Conservation (phyloP, 2,113 vertebrate genomes). For the Epinephelus lanceolatus region DNA sequence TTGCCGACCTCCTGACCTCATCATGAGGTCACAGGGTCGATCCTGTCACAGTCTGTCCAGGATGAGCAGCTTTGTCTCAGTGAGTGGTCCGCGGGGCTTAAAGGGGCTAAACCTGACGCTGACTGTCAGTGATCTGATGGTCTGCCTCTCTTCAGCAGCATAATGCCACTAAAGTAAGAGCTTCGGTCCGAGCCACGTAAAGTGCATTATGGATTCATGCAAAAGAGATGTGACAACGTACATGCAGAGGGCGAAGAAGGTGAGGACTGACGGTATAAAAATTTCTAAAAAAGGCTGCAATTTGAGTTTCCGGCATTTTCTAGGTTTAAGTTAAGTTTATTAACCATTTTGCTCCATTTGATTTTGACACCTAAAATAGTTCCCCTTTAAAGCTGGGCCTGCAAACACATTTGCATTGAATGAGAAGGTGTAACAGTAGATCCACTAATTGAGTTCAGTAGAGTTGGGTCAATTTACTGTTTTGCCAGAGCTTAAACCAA, state of each 20-base stretch:
- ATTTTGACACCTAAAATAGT: not conserved
- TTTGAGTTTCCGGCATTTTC: not conserved
- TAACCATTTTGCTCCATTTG: not conserved
- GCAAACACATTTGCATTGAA: not conserved
- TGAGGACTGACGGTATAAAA: too few species aligned
- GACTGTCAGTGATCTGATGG: constrained; percentile 30
- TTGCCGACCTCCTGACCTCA: constrained; percentile 3
- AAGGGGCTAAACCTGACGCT: constrained; percentile 6
- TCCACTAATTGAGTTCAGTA: not conserved
- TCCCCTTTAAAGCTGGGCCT: not conserved
- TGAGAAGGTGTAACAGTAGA: not conserved
- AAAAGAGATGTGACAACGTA: not conserved
- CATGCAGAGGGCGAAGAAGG: not conserved
- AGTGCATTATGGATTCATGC: not conserved
- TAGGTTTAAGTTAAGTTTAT: not conserved
- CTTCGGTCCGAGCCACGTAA: not conserved
- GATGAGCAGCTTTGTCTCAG: constrained; percentile 31
- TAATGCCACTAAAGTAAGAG: not conserved
- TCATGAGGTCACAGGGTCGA: constrained; percentile 2
- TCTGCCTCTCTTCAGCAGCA: not conserved
- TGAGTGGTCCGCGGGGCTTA: constrained; percentile 14
- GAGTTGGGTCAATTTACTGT: too few species aligned
- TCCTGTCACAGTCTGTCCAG: not conserved
- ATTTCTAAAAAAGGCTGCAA: too few species aligned
- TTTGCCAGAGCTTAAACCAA: too few species aligned